Conservation (phyloP, 2,113 vertebrate genomes). For the Thalassoma bifasciatum region DNA sequence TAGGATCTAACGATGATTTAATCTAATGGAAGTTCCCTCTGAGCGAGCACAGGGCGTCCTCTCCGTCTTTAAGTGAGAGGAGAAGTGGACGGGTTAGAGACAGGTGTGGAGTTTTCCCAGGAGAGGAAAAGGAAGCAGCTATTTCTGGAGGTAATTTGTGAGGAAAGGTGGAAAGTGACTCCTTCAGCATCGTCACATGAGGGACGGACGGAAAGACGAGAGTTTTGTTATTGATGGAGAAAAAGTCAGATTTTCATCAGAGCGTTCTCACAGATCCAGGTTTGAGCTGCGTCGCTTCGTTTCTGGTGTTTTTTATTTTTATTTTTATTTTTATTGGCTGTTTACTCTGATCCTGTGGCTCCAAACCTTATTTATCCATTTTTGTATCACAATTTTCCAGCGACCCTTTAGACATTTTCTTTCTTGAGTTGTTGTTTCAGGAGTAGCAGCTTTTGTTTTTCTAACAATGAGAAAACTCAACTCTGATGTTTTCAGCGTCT, state of each 20-base stretch:
- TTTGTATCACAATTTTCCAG: too few relatives aligned
- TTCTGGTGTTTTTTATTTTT: too few relatives aligned
- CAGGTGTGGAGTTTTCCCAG: conserved; percentile 28
- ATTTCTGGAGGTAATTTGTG: conserved; percentile 19
- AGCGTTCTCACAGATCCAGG: background rate
- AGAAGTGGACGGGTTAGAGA: conserved; percentile 5
- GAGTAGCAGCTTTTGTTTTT: too few relatives aligned
- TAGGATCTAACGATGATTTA: too few relatives aligned
- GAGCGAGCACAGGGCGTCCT: background rate
- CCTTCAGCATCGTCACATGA: conserved; percentile 31
- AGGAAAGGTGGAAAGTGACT: conserved; percentile 16
- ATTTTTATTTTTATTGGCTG: conserved; percentile 23
- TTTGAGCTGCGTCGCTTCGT: too few relatives aligned
- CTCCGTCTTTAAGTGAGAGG: background rate
- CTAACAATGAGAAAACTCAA: too few relatives aligned
- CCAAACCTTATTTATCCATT: too few relatives aligned
- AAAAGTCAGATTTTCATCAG: conserved; percentile 30
- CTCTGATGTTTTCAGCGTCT: too few relatives aligned
- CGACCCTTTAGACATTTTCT: too few relatives aligned
- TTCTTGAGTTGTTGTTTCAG: too few relatives aligned
- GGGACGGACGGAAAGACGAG: conserved; percentile 23
- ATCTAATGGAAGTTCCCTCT: conserved; percentile 1
- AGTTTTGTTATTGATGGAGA: conserved; percentile 57
- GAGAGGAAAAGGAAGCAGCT: background rate
- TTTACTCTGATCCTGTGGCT: conserved; percentile 36